Percentiles rank a stretch among this genome's conserved stretches.
phyloP scores from a whole-genome alignment of 2,113 vertebrate genomes.

The Fregetta grallaria region DNA sequence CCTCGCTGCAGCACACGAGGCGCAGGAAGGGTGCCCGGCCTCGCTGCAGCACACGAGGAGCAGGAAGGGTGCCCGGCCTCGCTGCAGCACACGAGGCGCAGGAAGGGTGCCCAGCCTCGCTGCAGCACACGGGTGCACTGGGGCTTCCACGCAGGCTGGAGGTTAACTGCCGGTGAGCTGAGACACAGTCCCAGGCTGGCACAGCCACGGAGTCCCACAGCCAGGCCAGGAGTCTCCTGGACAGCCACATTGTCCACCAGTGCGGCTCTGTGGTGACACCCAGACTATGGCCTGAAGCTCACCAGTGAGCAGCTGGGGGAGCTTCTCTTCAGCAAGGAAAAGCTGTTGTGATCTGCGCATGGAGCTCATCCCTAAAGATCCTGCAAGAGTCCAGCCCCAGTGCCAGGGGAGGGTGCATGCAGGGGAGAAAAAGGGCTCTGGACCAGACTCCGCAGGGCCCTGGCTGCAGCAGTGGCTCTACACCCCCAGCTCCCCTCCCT shows the following conservation, averaged over 20 bases:
- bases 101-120: background rate
- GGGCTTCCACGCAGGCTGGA: background rate
- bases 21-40: background rate
- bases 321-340: background rate
- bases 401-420: background rate
- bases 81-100: no score
- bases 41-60: background rate
- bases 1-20: background rate
- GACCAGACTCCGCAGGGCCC: background rate
- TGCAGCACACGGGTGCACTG: rapidly evolving
- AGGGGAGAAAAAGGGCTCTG: background rate
- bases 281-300: background rate
- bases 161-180: rapidly evolving
- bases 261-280: background rate
- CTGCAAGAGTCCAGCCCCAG: background rate
- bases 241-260: rapidly evolving
- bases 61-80: background rate
- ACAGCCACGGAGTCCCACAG: background rate
- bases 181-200: background rate
- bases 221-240: background rate
- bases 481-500: background rate
- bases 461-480: background rate
- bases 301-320: background rate
- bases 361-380: background rate
- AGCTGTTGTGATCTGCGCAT: background rate